phyloP scores from a whole-genome alignment of 2,797 vertebrate genomes.

The Cuniculus paca region DNA sequence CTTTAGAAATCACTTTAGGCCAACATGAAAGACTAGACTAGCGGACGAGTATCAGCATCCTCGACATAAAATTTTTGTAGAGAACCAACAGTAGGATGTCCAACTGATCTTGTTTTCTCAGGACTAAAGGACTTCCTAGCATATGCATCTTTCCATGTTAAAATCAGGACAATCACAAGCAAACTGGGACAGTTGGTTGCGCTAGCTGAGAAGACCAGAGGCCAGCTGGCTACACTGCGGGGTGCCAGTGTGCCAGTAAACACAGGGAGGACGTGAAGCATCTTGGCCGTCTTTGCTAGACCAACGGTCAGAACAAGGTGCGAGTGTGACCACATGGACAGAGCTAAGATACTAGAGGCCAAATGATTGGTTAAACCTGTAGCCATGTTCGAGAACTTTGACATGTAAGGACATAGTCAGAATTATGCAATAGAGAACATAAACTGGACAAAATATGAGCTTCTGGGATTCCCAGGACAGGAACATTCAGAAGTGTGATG shows the following conservation, averaged over 20 bases:
- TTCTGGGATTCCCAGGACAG: too few relatives aligned
- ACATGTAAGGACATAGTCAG: neutral
- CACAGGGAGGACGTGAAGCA: neutral
- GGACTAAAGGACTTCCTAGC: neutral
- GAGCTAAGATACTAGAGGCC: neutral
- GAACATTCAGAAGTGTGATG: rapidly evolving
- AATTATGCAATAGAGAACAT: neutral
- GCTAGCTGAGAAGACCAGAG: neutral
- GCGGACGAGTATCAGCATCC: neutral
- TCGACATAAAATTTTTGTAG: neutral
- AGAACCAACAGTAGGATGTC: neutral
- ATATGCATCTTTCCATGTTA: neutral
- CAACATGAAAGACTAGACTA: neutral
- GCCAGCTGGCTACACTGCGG: too few relatives aligned
- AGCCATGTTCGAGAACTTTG: neutral
- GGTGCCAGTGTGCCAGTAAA: neutral
- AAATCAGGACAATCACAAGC: neutral
- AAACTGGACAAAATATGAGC: neutral
- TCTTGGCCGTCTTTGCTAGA: neutral
- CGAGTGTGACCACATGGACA: neutral
- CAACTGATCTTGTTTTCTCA: neutral
- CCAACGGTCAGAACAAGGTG: neutral
- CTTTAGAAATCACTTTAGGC: neutral
- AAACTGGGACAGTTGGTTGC: neutral
- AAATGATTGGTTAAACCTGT: neutral